Conservation (phyloP, 2,113 vertebrate genomes). For the Phalacrocorax brasilianus region DNA sequence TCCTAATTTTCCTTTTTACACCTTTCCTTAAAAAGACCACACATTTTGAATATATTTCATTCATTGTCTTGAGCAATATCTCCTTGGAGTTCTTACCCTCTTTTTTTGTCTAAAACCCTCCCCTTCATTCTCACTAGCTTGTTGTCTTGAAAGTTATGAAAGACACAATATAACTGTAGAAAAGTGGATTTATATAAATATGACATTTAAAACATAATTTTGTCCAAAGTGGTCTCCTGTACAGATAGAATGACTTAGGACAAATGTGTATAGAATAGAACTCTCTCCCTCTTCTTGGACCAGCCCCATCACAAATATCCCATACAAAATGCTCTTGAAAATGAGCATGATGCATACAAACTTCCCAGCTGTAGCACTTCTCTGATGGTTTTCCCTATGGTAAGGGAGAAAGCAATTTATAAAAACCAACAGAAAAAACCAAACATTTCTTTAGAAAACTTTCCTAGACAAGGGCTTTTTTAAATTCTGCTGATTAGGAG, state of each 20-base stretch:
- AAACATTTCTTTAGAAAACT: not conserved
- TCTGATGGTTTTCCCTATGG: not conserved
- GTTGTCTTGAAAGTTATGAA: not conserved
- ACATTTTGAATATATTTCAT: not conserved
- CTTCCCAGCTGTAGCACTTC: not conserved
- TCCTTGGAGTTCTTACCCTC: too few relatives aligned
- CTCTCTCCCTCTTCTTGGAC: not conserved
- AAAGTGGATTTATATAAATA: not conserved
- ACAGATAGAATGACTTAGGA: not conserved
- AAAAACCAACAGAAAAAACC: not conserved
- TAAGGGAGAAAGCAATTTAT: not conserved
- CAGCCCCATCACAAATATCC: not conserved
- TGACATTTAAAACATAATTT: not conserved
- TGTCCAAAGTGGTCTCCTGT: not conserved
- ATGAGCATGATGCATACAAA: constrained; percentile 35
- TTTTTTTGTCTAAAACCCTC: not conserved
- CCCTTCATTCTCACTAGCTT: not conserved
- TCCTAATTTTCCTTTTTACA: not conserved
- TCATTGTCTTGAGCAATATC: not conserved
- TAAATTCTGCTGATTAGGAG: not conserved
- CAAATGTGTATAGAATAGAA: not conserved
- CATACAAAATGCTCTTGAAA: constrained; percentile 41
- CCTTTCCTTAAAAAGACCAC: not conserved
- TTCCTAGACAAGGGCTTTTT: not conserved
- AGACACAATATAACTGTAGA: not conserved